Base-by-base conservation (phyloP, 1,140 invertebrate genomes). In the Scaptomyza pallida region DNA sequence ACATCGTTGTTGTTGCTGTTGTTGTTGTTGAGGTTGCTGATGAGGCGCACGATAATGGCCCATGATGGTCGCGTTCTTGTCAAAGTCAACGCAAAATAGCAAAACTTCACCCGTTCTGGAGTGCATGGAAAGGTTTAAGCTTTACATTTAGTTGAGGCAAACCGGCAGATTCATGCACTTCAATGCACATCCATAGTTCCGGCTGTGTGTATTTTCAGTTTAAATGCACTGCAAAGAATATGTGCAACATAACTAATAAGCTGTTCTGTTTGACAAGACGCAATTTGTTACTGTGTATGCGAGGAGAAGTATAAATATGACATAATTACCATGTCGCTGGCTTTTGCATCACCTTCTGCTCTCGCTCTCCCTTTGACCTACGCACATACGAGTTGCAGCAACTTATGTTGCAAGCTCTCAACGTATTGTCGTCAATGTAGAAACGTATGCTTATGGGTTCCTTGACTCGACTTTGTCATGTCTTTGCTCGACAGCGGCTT, bases 61-160 rank as follows among this genome's bases (percentile, higher is more conserved):
- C 65, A 75, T 86, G 81, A 85, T 85, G 81, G 81, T 78, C 76
- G 81, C 72, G 79, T 83, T 82, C 79, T 82, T 83, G 79, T 82
- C 79, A 82, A 82, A 82, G 71, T 83, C 79, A 78, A 83, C 75
- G 57, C 54, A 71, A 81, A 81, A 75, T 72, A 77, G 57, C 80
- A 85, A 60, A 30, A 9, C 26, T 30, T 8, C 26, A 30, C 26
- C 26, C 6, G 26, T 9, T 9, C 6, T 8, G 26, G 9, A 30
- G 26, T 30, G 26, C 1, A 9, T 8, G 26, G 6, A 50, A 48
- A 59, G 64, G 64, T 23, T 40, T 51, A 52, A 61, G 48, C 40
- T 19, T 54, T 15, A 23, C 35, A 40, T 59, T 56, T 57, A 68
- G 65, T 41, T 19, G 47, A 17, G 19, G 33, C 5, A 41, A n/a